phyloP scores from a whole-genome alignment of 2,888 invertebrate genomes.

The Euproctis similis region DNA sequence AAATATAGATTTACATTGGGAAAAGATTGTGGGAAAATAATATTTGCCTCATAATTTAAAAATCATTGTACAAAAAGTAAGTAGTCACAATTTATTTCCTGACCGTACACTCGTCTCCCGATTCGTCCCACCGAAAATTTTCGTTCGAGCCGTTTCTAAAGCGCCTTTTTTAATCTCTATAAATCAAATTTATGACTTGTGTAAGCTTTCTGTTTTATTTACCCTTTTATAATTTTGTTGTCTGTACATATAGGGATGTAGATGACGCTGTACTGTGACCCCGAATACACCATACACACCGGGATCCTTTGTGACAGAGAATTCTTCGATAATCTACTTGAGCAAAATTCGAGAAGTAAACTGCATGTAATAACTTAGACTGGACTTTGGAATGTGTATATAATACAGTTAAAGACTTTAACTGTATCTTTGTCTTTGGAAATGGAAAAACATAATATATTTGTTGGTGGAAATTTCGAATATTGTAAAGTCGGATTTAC shows the following conservation, averaged over 20 bases:
- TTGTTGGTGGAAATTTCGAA: too few species aligned
- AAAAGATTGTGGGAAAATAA: too few species aligned
- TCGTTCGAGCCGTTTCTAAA: slow-evolving; percentile 74
- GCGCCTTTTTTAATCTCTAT: slow-evolving; percentile 77
- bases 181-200: slow-evolving; percentile 77
- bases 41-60: too few species aligned
- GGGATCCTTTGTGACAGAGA: slow-evolving; percentile 6
- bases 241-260: slow-evolving; percentile 32
- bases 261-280: slow-evolving; percentile 10
- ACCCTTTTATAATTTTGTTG: slow-evolving; percentile 75
- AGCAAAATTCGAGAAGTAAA: too few species aligned
- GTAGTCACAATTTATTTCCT: slow-evolving; percentile 29
- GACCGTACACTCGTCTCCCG: slow-evolving; percentile 62
- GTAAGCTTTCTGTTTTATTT: slow-evolving; percentile 77
- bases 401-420: too few species aligned
- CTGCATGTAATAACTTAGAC: too few species aligned
- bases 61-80: too few species aligned
- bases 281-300: slow-evolving; percentile 14
- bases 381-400: too few species aligned
- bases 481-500: too few species aligned
- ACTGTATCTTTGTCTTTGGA: too few species aligned
- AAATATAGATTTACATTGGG: too few species aligned
- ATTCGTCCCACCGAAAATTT: slow-evolving; percentile 74
- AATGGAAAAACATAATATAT: too few species aligned
- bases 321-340: slow-evolving; percentile 3